Conservation (phyloP, 2,888 invertebrate species). For the Abrostola tripartita region DNA sequence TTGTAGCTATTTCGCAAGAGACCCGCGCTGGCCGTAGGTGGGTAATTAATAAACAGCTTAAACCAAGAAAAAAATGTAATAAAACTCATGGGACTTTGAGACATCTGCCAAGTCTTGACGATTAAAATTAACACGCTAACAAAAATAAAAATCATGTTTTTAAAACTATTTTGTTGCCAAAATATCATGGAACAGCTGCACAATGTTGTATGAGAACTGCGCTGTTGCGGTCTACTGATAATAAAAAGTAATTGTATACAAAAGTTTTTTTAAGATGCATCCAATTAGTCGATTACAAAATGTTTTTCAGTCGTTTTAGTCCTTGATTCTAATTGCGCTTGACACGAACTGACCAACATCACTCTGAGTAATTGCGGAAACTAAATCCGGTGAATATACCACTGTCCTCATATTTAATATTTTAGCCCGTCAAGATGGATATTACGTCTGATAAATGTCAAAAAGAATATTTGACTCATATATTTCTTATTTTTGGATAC, state of each 20-base stretch:
- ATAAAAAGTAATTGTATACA: constrained; percentile 46
- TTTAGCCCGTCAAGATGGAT: constrained; percentile 36
- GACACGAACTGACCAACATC: constrained; percentile 48
- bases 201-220: constrained; percentile 56
- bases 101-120: constrained; percentile 84
- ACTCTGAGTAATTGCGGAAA: constrained; percentile 55
- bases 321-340: constrained; percentile 56
- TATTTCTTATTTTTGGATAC: constrained; percentile 20
- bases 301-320: constrained; percentile 39
- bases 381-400: constrained; percentile 41
- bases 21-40: constrained; percentile 56
- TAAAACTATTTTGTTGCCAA: constrained; percentile 81
- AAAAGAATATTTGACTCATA: constrained; percentile 30
- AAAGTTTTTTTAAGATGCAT: constrained; percentile 39
- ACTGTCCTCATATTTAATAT: constrained; percentile 55
- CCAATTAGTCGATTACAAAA: constrained; percentile 53
- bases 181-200: constrained; percentile 82
- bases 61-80: constrained; percentile 76
- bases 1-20: constrained; percentile 29
- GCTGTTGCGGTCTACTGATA: constrained; percentile 56
- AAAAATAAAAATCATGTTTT: constrained; percentile 81
- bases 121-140: constrained; percentile 81
- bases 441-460: constrained; percentile 32
- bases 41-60: constrained; percentile 80
- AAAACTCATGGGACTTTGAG: constrained; percentile 81